These are phyloP conservation scores for Drosophila buzzatii DNA, from an alignment of 2,888 invertebrate species.

Conservation along the genomic window DNA sequence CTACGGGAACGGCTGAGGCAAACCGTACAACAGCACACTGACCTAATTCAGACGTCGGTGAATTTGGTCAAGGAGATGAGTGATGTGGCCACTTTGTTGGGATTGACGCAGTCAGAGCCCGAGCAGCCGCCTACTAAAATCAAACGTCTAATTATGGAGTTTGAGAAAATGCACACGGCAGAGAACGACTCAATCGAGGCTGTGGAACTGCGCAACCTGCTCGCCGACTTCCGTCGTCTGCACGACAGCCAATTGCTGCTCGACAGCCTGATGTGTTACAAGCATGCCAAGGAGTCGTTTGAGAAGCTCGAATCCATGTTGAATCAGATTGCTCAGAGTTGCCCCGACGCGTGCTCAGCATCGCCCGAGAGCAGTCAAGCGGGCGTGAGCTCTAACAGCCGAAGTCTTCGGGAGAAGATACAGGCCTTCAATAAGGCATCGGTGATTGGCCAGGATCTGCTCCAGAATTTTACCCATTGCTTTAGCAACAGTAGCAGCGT, in stretches of 20 bases:
- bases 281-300: conserved; percentile 70
- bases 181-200: conserved; percentile 33
- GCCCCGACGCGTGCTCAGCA: not conserved
- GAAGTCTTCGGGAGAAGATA: conserved; percentile 65
- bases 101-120: conserved; percentile 11
- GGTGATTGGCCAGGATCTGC: conserved; percentile 32
- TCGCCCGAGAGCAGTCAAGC: conserved; percentile 5
- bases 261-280: conserved; percentile 68
- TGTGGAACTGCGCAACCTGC: conserved; percentile 53
- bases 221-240: conserved; percentile 66
- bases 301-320: conserved; percentile 59
- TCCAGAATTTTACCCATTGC: conserved; percentile 62
- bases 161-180: conserved; percentile 52
- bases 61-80: conserved; percentile 70
- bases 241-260: conserved; percentile 66
- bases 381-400: conserved; percentile 22
- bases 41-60: conserved; percentile 62
- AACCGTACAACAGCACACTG: conserved; percentile 60
- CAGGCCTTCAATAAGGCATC: conserved; percentile 60
- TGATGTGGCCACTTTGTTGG: conserved; percentile 62
- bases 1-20: conserved; percentile 65
- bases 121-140: conserved; percentile 53
- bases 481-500: conserved; percentile 58
- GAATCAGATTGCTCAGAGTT: not conserved
- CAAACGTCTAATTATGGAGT: conserved; percentile 69